A percentile compares a stretch with the other conserved stretches of the same genome.
phyloP scores from a whole-genome alignment of 2,797 vertebrate genomes.

The Parambassis ranga region DNA sequence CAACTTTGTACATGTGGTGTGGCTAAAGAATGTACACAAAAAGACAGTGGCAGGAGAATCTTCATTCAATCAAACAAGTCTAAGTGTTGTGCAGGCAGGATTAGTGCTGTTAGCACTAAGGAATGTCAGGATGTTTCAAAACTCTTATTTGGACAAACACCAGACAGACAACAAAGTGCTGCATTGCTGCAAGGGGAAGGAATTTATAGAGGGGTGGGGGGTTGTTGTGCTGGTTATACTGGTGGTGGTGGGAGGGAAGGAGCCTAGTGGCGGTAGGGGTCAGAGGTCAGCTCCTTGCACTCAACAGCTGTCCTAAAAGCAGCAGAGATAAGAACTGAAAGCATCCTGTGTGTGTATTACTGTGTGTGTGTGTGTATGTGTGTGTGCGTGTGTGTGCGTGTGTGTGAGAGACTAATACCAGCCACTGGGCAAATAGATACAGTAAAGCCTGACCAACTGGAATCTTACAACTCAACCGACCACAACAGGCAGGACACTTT shows the following conservation, averaged over 20 bases:
- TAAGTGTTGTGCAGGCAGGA: too few species aligned
- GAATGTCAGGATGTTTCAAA: conserved; percentile 8
- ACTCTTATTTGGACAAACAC: conserved; percentile 51
- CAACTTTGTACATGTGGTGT: conserved; percentile 8
- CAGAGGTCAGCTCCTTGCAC: conserved; percentile 87
- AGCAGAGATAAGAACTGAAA: conserved; percentile 87
- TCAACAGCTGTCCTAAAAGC: conserved; percentile 88
- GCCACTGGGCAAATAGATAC: conserved; percentile 80
- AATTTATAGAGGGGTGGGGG: conserved; percentile 81
- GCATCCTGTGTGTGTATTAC: conserved; percentile 89
- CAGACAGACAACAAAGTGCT: conserved; percentile 61
- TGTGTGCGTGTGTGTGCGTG: conserved; percentile 1
- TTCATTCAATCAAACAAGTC: too few species aligned
- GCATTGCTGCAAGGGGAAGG: conserved; percentile 66
- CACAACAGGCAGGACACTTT: background rate
- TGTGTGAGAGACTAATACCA: conserved; percentile 62
- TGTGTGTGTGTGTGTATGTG: background rate
- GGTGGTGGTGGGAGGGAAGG: conserved; percentile 64
- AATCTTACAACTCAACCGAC: conserved; percentile 46
- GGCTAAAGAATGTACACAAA: conserved; percentile 10
- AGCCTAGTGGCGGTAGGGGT: conserved; percentile 72
- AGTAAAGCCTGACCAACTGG: conserved; percentile 73
- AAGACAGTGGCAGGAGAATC: background rate
- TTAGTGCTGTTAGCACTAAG: conserved; percentile 6
- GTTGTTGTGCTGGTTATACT: conserved; percentile 62